These are phyloP conservation scores for Bombus picipes DNA, from an alignment of 1,140 invertebrate species.

Conservation along the genomic window DNA sequence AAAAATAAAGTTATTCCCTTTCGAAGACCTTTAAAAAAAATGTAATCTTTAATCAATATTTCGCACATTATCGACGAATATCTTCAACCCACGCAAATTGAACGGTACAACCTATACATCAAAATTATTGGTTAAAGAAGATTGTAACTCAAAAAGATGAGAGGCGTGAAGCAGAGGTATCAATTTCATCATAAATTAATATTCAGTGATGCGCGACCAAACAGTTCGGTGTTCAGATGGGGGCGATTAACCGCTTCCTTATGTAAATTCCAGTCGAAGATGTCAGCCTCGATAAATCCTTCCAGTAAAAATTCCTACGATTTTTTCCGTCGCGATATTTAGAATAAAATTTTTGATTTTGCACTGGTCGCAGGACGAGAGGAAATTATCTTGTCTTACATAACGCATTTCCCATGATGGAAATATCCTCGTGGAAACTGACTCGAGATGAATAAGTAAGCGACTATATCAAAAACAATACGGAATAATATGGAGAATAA, in stretches of 20 bases:
- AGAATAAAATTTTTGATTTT: not conserved
- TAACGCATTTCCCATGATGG: slow-evolving; percentile 3
- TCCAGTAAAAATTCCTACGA: not conserved
- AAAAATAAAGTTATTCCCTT: too few species aligned
- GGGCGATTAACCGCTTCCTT: not conserved
- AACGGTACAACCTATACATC: too few species aligned
- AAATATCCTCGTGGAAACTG: not conserved
- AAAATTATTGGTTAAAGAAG: too few species aligned
- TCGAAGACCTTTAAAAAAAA: not conserved
- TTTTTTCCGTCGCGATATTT: not conserved
- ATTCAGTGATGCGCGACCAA: slow-evolving; percentile 10
- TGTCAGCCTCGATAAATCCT: slow-evolving; percentile 17
- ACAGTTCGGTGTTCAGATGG: not conserved
- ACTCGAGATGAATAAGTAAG: slow-evolving; percentile 18
- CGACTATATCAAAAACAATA: not conserved
- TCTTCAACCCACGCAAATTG: not conserved
- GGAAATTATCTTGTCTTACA: slow-evolving; percentile 2
- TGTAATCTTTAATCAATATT: not conserved
- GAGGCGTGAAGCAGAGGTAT: slow-evolving; percentile 5
- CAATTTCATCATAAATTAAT: slow-evolving; percentile 29
- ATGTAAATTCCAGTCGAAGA: slow-evolving; percentile 22
- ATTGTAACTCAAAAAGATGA: slow-evolving; percentile 4
- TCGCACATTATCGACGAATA: not conserved
- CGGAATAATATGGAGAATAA: slow-evolving; percentile 16
- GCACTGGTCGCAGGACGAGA: too few species aligned